phyloP scores from a whole-genome alignment of 2,113 vertebrate genomes.

The Channa maculata region DNA sequence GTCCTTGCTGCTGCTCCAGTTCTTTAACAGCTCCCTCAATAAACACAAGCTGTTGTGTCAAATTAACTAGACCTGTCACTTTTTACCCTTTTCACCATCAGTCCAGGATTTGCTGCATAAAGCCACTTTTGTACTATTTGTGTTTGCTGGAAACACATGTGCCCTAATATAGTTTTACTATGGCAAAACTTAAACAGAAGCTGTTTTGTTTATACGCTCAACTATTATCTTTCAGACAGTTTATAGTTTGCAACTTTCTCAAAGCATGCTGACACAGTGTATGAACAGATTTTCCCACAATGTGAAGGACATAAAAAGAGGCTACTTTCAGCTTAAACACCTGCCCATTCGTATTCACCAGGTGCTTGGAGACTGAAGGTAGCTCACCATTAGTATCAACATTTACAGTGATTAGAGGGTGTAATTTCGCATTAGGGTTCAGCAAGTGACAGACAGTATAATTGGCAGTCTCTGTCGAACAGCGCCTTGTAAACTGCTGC shows the following conservation, averaged over 20 bases:
- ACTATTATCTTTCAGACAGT: background rate
- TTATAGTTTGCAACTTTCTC: background rate
- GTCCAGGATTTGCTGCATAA: background rate
- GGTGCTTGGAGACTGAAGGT: constrained; percentile 54
- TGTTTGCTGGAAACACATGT: background rate
- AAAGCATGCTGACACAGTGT: background rate
- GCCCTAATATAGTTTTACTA: background rate
- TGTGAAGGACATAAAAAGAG: background rate
- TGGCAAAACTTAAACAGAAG: no score
- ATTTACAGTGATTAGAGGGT: constrained; percentile 76
- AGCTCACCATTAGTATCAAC: constrained; percentile 67
- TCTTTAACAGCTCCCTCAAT: constrained; percentile 1
- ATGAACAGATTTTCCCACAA: background rate
- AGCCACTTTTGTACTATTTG: background rate
- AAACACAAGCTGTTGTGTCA: constrained; percentile 6
- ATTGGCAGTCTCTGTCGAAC: constrained; percentile 67
- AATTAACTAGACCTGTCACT: background rate
- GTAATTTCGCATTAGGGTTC: constrained; percentile 77
- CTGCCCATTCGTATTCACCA: constrained; percentile 44
- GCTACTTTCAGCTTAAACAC: background rate
- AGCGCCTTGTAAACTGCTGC: constrained; percentile 64
- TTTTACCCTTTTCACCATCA: background rate
- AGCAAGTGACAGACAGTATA: constrained; percentile 70
- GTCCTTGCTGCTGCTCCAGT: background rate
- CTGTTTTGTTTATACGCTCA: no score